A percentile compares a stretch with the other conserved stretches of the same genome.
Conservation (phyloP, 64 coral and sea anemone species). For the Actinia equina region DNA sequence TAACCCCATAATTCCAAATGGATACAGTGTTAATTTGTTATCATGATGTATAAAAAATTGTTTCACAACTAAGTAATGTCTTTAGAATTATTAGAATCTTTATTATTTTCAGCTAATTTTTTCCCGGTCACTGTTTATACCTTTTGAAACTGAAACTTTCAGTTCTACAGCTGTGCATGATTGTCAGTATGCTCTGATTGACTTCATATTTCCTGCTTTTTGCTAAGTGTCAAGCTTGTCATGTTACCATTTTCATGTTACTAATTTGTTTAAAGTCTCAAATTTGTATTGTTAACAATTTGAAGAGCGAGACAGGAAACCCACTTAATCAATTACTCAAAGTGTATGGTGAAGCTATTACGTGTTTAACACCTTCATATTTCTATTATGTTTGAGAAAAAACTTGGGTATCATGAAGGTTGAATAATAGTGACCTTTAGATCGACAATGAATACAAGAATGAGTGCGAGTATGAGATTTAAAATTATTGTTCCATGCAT, state of each 20-base stretch:
- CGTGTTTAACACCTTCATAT: neutral
- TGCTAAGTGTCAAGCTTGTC: neutral
- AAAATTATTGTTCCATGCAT: too few species aligned
- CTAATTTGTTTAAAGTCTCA: neutral
- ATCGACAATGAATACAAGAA: too few species aligned
- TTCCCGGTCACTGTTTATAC: neutral
- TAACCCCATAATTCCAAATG: too few species aligned
- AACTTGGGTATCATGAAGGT: neutral
- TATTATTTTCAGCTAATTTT: neutral
- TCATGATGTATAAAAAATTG: too few species aligned
- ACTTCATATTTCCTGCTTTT: neutral
- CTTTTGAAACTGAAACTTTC: conserved; percentile 1
- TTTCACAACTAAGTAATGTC: too few species aligned
- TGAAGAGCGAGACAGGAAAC: neutral
- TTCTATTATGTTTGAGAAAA: neutral
- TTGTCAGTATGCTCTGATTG: neutral
- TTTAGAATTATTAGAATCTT: too few species aligned
- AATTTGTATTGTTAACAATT: neutral
- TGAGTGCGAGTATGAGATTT: neutral
- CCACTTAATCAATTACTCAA: neutral
- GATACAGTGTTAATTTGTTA: too few species aligned
- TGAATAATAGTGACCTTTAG: neutral
- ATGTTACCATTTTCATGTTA: neutral
- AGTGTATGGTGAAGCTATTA: neutral
- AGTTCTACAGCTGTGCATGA: neutral